phyloP scores from a whole-genome alignment of 2,888 invertebrate species.

The Hedya salicella region DNA sequence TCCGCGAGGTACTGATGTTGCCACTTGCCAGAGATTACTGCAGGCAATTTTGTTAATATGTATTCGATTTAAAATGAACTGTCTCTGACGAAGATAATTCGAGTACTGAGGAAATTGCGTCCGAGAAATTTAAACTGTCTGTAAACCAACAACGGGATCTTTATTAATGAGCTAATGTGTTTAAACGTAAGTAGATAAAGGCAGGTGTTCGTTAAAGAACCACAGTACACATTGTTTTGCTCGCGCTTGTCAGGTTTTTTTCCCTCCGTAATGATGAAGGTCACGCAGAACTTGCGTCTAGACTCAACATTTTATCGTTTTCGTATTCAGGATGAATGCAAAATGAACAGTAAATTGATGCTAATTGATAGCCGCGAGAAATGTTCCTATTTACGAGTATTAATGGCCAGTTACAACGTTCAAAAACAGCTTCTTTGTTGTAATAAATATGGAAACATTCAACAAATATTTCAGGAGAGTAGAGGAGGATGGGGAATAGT shows the following conservation, averaged over 20 bases:
- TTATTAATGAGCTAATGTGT: background rate
- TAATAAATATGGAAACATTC: no score
- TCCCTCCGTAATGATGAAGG: conserved; percentile 28
- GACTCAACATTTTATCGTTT: conserved; percentile 35
- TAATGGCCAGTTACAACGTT: no score
- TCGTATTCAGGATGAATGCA: conserved; percentile 29
- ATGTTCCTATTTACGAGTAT: background rate
- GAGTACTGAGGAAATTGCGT: background rate
- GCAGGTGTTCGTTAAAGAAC: background rate
- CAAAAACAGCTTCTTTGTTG: no score
- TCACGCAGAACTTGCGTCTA: conserved; percentile 36
- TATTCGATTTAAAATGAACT: background rate
- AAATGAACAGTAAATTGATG: conserved; percentile 31
- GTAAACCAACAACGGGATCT: background rate
- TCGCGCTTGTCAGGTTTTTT: conserved; percentile 26
- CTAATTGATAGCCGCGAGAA: conserved; percentile 21
- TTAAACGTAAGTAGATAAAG: background rate
- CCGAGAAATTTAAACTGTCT: background rate
- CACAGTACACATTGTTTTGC: background rate
- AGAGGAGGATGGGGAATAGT: no score
- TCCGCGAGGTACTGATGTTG: conserved; percentile 2
- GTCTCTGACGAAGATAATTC: background rate
- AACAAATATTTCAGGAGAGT: no score
- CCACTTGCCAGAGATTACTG: conserved; percentile 3
- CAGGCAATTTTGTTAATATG: background rate